Evolutionary conservation across 2,888 invertebrate species (phyloP).

Genomic region (Cheilosia impressa): DNA sequence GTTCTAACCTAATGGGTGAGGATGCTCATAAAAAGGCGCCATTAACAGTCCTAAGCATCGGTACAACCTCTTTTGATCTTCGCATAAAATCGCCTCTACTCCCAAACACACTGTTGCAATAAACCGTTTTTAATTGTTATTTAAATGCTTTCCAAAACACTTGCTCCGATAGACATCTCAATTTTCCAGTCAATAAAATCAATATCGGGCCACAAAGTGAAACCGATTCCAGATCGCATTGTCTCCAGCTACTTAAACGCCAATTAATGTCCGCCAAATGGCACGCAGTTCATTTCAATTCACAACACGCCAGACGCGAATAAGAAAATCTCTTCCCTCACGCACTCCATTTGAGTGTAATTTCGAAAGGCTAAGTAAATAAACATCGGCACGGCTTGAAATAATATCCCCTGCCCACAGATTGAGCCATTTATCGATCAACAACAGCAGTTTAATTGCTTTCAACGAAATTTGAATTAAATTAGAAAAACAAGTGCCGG

Average conservation of each 20-base stretch:
- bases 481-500: constrained; percentile 19
- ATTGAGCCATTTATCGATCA: constrained; percentile 64
- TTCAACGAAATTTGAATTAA: constrained; percentile 54
- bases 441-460: constrained; percentile 65
- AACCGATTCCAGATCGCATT: constrained; percentile 52
- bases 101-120: too few relatives aligned
- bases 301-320: constrained; percentile 22
- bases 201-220: constrained; percentile 31
- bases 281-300: constrained; percentile 57
- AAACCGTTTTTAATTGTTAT: constrained; percentile 30
- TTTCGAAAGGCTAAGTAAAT: constrained; percentile 53
- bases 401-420: constrained; percentile 54
- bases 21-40: too few relatives aligned
- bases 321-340: constrained; percentile 24
- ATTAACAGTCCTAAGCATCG: too few relatives aligned
- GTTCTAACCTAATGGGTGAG: too few relatives aligned
- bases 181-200: constrained; percentile 59
- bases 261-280: constrained; percentile 59
- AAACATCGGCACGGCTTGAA: constrained; percentile 50
- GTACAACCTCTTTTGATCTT: too few relatives aligned
- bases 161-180: constrained; percentile 43
- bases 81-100: too few relatives aligned
- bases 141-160: constrained; percentile 27
- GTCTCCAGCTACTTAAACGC: constrained; percentile 51
- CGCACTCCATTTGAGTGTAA: constrained; percentile 16